Evolutionary conservation across 2,888 invertebrate species (phyloP), one percentile per base, ranked within the genome.

Genomic region (Tubiluchus corallicola): DNA sequence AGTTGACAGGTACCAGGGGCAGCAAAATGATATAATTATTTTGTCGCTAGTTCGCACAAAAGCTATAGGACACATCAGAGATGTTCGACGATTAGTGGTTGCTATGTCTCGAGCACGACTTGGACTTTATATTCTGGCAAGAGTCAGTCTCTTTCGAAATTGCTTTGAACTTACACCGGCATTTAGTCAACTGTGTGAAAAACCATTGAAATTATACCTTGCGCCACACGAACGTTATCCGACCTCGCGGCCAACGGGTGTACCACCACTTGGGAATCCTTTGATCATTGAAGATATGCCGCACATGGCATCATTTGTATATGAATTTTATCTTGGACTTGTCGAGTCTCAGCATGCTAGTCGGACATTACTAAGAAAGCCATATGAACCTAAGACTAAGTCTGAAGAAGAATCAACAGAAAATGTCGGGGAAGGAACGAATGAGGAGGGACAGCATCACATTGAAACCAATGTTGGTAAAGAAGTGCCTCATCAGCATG

Each of bases 1-100:
- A 0, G 98, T 99, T 16, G 98, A 98, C 68, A 94, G 96, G 62
- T 99, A 92, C 65, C 98, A 99, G 62, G 98, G 98, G 46, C 98
- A 99, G 60, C 98, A 99, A 67, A 99, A 99, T 66, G 98, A 99
- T 67, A 90, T 85, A 58, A 90, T 99, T 48, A 71, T 99, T 15
- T 72, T 99, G 41, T 98, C 96, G 0, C 68, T 99, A 40, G 98
- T 99, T 17, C 74, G 94, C 49, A 96, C 96, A 0, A 79, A 79
- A 59, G 84, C 88, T 1, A 94, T 98, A n/a, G 98, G 98, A 29
- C 98, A 98, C 70, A 72, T 98, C 54, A 66, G 70, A 21, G 98
- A 98, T 68, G 83, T 96, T 1, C 74, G 98, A 4, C 80, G 98
- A 59, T 74, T 98, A 49, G 82, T 99, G 38, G 98, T 99, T 2